Evolutionary conservation across 2,113 vertebrate species (phyloP).

Genomic region (Eublepharis macularius): DNA sequence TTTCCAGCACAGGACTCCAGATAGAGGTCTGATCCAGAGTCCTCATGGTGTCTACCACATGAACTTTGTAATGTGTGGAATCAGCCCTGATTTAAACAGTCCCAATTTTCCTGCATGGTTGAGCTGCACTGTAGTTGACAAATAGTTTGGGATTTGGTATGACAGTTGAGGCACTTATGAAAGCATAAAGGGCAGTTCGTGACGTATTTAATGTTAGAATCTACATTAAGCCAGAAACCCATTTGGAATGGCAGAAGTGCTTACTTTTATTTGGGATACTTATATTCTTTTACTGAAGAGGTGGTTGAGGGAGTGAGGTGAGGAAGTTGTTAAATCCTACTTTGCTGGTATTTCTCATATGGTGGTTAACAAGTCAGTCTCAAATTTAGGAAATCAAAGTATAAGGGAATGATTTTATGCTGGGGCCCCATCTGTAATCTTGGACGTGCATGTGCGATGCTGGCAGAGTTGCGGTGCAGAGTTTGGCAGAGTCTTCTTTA

Average conservation of each 20-base stretch:
- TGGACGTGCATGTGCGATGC: neutral
- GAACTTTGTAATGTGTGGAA: too few relatives aligned
- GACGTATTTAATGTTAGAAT: neutral
- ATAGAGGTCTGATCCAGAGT: too few relatives aligned
- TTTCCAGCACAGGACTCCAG: too few relatives aligned
- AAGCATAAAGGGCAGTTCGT: neutral
- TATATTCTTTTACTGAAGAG: neutral
- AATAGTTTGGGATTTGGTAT: neutral
- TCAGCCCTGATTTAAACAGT: neutral
- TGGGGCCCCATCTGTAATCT: neutral
- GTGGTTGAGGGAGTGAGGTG: neutral
- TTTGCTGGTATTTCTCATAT: neutral
- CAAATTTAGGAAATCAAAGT: neutral
- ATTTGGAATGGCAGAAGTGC: neutral
- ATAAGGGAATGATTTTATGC: neutral
- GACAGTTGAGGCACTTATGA: neutral
- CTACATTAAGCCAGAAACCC: neutral
- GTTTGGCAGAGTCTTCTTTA: neutral
- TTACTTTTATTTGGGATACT: too few relatives aligned
- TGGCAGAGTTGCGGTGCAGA: fast-evolving
- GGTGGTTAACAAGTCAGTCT: neutral
- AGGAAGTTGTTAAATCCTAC: neutral
- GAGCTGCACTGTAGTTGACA: neutral
- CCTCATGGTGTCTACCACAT: too few relatives aligned
- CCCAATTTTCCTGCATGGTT: neutral